Percentiles rank a stretch among this genome's conserved stretches.
Conservation (phyloP, 2,113 vertebrate species). For the Festucalex cinctus region DNA sequence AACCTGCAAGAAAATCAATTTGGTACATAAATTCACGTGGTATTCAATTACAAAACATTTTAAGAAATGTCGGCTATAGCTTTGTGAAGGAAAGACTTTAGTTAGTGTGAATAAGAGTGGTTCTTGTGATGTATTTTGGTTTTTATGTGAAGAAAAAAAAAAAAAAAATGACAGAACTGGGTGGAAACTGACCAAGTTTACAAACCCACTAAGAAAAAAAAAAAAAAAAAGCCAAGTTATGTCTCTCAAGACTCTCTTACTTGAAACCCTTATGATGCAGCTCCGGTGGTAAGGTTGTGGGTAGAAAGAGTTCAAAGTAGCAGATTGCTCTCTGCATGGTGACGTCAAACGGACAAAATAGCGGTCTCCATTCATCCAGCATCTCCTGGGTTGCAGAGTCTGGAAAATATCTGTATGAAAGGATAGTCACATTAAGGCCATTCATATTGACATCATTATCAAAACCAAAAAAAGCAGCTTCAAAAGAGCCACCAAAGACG, state of each 20-base stretch:
- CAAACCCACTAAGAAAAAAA: neutral
- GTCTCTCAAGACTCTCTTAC: conserved; percentile 68
- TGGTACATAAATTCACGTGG: conserved; percentile 3
- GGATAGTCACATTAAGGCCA: neutral
- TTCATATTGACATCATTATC: conserved; percentile 5
- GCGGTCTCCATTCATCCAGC: conserved; percentile 93
- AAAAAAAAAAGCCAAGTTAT: neutral
- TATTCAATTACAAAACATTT: neutral
- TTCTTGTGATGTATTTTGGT: too few species aligned
- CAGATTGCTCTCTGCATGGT: conserved; percentile 98
- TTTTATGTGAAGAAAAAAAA: neutral
- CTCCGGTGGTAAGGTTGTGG: conserved; percentile 91
- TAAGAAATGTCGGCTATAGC: neutral
- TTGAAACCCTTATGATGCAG: conserved; percentile 92
- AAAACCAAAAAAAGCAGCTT: conserved; percentile 29
- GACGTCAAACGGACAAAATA: conserved; percentile 96
- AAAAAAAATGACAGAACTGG: neutral
- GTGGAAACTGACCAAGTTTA: neutral
- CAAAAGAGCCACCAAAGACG: conserved; percentile 14
- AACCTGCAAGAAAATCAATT: conserved; percentile 73
- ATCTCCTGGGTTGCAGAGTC: conserved; percentile 88
- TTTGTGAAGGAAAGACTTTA: neutral
- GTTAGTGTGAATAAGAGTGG: neutral
- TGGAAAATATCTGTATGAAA: conserved; percentile 84
- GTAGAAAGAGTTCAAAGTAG: conserved; percentile 95